Conservation (phyloP, 2,888 invertebrate genomes). For the Steinernema carpocapsae region DNA sequence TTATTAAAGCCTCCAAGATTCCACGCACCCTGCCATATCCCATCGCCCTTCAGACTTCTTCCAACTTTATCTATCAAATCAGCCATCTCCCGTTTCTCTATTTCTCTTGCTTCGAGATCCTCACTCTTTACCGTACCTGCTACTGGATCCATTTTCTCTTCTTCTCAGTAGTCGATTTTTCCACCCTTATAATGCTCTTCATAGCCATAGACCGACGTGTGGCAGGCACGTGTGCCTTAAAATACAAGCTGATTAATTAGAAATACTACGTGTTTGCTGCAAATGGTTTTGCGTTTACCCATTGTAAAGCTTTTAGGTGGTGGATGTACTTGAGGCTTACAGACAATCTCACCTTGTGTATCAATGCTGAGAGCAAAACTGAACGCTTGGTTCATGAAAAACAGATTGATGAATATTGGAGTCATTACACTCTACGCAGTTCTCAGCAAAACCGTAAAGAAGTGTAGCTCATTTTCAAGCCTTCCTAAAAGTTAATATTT, state of each 20-base stretch:
- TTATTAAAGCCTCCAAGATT: no score
- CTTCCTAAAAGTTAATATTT: no score
- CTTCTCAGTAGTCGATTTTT: background rate
- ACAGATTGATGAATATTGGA: background rate
- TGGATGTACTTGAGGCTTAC: background rate
- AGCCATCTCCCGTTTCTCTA: conserved; percentile 11
- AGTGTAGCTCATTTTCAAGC: no score
- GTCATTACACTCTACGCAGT: background rate
- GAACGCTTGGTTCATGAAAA: background rate
- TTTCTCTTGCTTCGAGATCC: background rate
- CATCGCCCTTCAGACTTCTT: background rate
- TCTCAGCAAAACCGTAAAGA: background rate
- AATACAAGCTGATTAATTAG: background rate
- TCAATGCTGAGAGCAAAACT: background rate
- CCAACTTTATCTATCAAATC: conserved; percentile 14
- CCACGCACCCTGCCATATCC: no score
- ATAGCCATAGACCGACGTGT: background rate
- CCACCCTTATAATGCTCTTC: conserved; percentile 3
- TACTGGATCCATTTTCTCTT: conserved; percentile 7
- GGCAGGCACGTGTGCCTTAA: background rate
- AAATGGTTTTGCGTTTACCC: background rate
- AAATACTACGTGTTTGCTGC: background rate
- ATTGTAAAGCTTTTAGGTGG: background rate
- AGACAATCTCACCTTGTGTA: background rate
- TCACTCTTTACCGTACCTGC: background rate